Conservation (phyloP, 2,888 invertebrate genomes). For the Tipula lateralis region DNA sequence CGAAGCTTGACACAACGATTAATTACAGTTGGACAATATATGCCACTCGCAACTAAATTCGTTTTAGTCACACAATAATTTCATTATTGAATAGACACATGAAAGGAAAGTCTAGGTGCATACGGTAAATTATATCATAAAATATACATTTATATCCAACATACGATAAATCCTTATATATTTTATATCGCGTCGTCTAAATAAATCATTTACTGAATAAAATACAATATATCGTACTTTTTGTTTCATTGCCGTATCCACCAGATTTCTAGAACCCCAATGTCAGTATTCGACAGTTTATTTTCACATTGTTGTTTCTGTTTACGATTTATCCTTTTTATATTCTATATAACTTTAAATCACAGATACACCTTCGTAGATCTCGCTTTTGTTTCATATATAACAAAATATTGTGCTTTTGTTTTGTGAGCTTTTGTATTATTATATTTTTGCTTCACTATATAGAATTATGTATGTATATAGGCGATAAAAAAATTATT, state of each 20-base stretch:
- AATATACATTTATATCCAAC: neutral
- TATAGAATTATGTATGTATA: neutral
- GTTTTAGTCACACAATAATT: no score
- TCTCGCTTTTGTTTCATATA: neutral
- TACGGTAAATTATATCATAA: no score
- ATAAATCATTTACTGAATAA: neutral
- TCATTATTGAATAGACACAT: no score
- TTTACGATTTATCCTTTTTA: neutral
- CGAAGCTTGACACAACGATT: no score
- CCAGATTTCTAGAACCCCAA: neutral
- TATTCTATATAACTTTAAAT: neutral
- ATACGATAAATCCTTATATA: neutral
- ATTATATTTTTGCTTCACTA: neutral
- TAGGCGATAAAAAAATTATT: neutral
- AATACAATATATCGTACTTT: neutral
- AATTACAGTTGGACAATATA: no score
- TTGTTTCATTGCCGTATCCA: neutral
- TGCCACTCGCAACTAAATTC: no score
- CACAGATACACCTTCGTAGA: conserved; percentile 19
- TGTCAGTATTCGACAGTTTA: conserved; percentile 9
- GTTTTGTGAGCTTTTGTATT: neutral
- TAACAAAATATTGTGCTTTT: neutral
- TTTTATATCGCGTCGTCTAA: neutral
- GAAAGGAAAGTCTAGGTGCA: no score
- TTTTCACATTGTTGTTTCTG: neutral